Evolutionary conservation across 2,113 vertebrate genomes (phyloP).

Genomic region (Tichodroma muraria): DNA sequence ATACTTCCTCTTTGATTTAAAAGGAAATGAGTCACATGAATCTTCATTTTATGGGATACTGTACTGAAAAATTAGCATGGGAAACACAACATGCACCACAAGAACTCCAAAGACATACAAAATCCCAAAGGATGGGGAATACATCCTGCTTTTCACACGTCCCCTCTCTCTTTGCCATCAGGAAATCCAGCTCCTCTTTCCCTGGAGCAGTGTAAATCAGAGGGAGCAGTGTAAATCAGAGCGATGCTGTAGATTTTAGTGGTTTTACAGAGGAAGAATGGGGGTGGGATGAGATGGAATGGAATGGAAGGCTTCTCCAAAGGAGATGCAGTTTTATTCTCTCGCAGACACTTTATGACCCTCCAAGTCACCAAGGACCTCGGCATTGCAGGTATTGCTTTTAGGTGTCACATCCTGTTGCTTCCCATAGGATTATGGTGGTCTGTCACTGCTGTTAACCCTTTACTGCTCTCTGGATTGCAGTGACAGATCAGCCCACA

Average conservation of each 20-base stretch:
- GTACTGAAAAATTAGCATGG: neutral
- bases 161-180: rapidly evolving
- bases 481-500: neutral
- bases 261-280: neutral
- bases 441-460: neutral
- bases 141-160: neutral
- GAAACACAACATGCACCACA: neutral
- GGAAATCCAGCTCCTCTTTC: neutral
- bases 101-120: rapidly evolving
- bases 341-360: neutral
- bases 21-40: neutral
- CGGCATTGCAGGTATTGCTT: neutral
- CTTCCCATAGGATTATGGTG: neutral
- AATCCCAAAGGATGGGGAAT: neutral
- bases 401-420: neutral
- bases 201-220: rapidly evolving
- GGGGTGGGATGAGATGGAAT: neutral
- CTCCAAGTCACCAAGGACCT: neutral
- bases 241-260: neutral
- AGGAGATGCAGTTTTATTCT: neutral
- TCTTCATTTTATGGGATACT: neutral
- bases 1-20: neutral
- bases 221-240: neutral
- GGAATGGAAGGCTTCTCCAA: neutral
- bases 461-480: neutral